Evolutionary conservation across 2,113 vertebrate species (phyloP).

Genomic region (Tauraco erythrolophus): DNA sequence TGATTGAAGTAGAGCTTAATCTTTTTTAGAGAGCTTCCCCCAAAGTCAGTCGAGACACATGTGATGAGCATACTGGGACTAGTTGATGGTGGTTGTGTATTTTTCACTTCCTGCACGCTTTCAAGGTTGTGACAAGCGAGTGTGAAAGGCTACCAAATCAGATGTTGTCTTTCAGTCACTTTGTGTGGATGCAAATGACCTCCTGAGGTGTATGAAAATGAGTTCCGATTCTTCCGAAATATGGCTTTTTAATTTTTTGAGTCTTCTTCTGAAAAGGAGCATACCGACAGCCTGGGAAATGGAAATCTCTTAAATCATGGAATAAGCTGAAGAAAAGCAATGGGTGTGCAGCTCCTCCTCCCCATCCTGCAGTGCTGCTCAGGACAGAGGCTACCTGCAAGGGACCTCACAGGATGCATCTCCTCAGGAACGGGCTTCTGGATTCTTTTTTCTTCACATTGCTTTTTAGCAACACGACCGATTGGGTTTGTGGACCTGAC

Average conservation of each 20-base stretch:
- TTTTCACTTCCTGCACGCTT: not conserved
- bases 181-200: not conserved
- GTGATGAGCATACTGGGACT: not conserved
- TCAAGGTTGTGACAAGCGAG: not conserved
- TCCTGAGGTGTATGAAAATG: not conserved
- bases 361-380: not conserved
- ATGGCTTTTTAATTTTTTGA: not conserved
- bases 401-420: accelerated
- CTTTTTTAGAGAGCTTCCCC: not conserved
- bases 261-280: not conserved
- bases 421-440: not conserved
- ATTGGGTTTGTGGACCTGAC: not conserved
- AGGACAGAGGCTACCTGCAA: not conserved
- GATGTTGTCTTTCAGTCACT: not conserved
- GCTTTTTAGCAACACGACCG: not conserved
- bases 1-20: not conserved
- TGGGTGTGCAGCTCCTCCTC: accelerated
- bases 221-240: not conserved
- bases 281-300: not conserved
- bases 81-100: not conserved
- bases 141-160: not conserved
- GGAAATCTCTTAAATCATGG: not conserved
- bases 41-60: not conserved
- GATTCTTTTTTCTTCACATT: not conserved
- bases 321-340: not conserved